Conservation (phyloP, 2,113 vertebrate genomes). For the Lucifuga dentata region DNA sequence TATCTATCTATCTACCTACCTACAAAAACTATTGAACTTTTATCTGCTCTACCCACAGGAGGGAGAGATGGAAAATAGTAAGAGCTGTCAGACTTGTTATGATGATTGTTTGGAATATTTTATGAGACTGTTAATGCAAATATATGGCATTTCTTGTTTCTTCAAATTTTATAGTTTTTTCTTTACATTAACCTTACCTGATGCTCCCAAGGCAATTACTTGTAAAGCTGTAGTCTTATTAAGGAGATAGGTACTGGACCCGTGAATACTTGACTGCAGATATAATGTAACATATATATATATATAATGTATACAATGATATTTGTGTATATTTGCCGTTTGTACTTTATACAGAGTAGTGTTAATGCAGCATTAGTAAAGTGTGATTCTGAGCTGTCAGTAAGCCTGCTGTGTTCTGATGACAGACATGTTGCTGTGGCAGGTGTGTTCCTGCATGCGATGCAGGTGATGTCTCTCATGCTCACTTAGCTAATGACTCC, state of each 20-base stretch:
- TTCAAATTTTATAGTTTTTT: neutral
- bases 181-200: neutral
- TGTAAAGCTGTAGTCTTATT: neutral
- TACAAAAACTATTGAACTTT: no score
- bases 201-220: no score
- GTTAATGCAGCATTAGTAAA: slow-evolving; percentile 19
- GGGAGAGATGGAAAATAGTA: no score
- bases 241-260: neutral
- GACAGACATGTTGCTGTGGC: slow-evolving; percentile 62
- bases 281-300: neutral
- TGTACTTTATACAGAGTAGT: no score
- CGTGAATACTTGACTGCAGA: neutral
- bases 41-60: no score
- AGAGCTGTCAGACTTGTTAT: no score
- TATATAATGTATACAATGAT: no score
- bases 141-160: no score
- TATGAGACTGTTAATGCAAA: no score
- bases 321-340: neutral
- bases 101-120: no score
- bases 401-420: slow-evolving; percentile 57
- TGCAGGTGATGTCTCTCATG: slow-evolving; percentile 81
- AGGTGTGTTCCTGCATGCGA: slow-evolving; percentile 75
- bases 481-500: slow-evolving; percentile 80
- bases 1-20: no score
- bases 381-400: slow-evolving; percentile 41